Evolutionary conservation across 2,797 vertebrate genomes (phyloP).

Genomic region (Pantherophis alleghaniensis): DNA sequence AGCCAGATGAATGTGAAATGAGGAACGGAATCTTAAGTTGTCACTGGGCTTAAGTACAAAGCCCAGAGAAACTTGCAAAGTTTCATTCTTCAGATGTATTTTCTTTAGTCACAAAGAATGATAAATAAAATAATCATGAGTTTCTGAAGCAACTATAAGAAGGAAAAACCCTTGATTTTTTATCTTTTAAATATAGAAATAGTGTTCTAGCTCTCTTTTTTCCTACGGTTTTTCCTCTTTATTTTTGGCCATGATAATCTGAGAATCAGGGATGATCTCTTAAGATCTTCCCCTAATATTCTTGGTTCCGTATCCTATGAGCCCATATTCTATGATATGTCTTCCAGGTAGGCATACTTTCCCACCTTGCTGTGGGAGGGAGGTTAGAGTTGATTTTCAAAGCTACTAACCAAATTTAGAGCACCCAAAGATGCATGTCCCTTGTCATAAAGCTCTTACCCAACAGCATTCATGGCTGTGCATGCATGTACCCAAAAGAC

Average conservation of each 20-base stretch:
- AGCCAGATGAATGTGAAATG: slow-evolving; percentile 10
- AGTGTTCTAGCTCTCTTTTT: not conserved
- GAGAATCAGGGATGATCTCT: not conserved
- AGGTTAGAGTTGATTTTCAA: not conserved
- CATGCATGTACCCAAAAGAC: not conserved
- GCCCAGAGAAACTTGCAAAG: not conserved
- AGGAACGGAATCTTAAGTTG: slow-evolving; percentile 4
- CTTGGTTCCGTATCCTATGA: not conserved
- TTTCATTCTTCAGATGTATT: not conserved
- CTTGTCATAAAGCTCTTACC: not conserved
- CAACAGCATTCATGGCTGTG: not conserved
- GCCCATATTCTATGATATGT: not conserved
- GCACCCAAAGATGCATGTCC: not conserved
- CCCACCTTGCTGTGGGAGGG: not conserved
- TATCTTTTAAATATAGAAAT: not conserved
- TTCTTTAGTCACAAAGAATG: not conserved
- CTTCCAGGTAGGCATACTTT: not conserved
- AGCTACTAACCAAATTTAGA: not conserved
- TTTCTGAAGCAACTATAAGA: not conserved
- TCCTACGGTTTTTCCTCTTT: not conserved
- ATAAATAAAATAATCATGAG: not conserved
- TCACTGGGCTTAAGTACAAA: not conserved
- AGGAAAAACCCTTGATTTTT: not conserved
- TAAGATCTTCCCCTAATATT: not conserved
- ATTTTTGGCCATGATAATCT: not conserved